Evolutionary conservation across 2,888 invertebrate genomes (phyloP), one percentile per base, ranked within the genome.

Genomic region (Agrotis puta): DNA sequence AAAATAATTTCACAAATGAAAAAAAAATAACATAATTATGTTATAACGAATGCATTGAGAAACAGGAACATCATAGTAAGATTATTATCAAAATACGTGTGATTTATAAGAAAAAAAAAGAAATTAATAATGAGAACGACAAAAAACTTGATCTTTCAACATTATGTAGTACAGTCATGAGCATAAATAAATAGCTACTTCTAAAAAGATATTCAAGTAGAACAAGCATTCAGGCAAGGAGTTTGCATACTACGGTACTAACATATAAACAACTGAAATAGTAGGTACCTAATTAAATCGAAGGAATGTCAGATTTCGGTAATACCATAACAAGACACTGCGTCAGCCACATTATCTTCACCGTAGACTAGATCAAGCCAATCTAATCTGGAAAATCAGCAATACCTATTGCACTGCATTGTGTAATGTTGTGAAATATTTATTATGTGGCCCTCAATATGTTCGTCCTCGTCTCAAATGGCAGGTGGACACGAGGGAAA

Each of bases 351-450:
- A 56, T 71, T 59, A 63, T 64, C 45, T 43, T 45, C 48, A 54
- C 18, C 11, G 50, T 13, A 48, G 51, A 70, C 45, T 53, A 51
- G 24, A 13, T 43, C 33, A 50, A 16, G 20, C 16, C 39, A 47
- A 77, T 77, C 77, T 77, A 22, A 71, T 77, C 71, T 39, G 24
- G 33, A n/a, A 27, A 22, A 63, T 66, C 53, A 18, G 13, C 14
- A 45, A 54, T 58, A 76, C 5, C 20, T 51, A 54, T 59, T 77
- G 53, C 50, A 66, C 2, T 6, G 11, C 5, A 47, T 77, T 66
- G 77, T 71, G 54, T 64, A 66, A 77, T 71, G 54, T 71, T 71
- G 62, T 45, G 65, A 66, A 77, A 77, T 66, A 63, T 39, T 50
- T 18, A 61, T 3, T 47, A 24, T 16, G 18, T 65, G 47, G 9